A percentile compares a stretch with the other conserved stretches of the same genome.
phyloP scores from a whole-genome alignment of 2,797 vertebrate genomes.

The Tiaroga cobitis region DNA sequence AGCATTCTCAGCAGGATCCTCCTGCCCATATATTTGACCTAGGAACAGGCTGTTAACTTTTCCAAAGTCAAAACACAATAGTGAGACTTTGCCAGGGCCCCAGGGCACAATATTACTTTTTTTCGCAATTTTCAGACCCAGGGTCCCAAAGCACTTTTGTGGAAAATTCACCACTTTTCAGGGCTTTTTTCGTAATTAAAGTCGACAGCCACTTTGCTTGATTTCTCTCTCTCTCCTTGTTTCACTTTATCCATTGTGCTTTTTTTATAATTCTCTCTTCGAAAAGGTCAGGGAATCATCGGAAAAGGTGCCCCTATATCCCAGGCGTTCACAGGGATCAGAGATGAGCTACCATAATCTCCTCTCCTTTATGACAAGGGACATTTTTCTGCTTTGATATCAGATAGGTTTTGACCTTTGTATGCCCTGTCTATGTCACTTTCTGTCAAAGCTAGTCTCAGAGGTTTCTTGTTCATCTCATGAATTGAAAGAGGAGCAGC shows the following conservation, averaged over 20 bases:
- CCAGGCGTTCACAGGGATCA: conserved; percentile 29
- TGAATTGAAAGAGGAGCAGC: neutral
- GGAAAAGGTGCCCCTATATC: conserved; percentile 49
- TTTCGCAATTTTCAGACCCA: neutral
- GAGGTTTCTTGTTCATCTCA: conserved; percentile 13
- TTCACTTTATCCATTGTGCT: conserved; percentile 32
- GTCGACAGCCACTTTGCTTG: conserved; percentile 28
- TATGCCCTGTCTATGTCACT: conserved; percentile 32
- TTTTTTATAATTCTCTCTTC: conserved; percentile 36
- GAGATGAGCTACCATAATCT: conserved; percentile 48
- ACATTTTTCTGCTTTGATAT: conserved; percentile 49
- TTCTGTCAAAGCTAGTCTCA: conserved; percentile 23
- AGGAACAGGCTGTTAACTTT: conserved; percentile 57
- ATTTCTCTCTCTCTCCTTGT: neutral
- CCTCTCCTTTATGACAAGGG: conserved; percentile 44
- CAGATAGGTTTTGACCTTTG: conserved; percentile 46
- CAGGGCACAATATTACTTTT: conserved; percentile 42
- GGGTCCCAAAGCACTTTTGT: conserved; percentile 30
- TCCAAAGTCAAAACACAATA: conserved; percentile 60
- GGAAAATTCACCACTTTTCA: conserved; percentile 24
- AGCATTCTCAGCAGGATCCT: conserved; percentile 51
- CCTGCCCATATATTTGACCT: conserved; percentile 58
- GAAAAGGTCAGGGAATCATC: conserved; percentile 58
- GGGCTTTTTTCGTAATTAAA: conserved; percentile 47
- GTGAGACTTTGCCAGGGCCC: conserved; percentile 50